Base-by-base conservation (phyloP, 2,888 invertebrate species). In the Epistrophella euchroma region DNA sequence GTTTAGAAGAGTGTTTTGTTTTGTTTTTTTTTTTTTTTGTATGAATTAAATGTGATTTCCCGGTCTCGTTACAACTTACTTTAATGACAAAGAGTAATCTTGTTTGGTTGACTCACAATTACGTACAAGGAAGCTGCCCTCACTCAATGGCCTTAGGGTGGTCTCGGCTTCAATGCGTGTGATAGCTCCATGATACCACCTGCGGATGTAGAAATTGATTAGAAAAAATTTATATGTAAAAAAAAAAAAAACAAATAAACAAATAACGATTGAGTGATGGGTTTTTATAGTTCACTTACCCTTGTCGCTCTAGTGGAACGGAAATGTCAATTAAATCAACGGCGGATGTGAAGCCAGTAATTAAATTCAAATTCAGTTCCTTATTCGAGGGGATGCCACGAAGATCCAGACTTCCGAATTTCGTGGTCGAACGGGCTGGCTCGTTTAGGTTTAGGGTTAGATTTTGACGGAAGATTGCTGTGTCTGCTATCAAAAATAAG, bases 181-280 rank as follows among this genome's bases (percentile, higher is more conserved):
- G 88, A 98, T 96, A 88, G 97, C 96, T 87, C 98, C 98, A 92
- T 98, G 98, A 93, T 98, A 99, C 98, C 98, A 99, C 89, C 97
- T 97, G 90, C 88, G 71, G 88, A 72, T 71, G 28, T 10, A 72
- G 55, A 68, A 78, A 76, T 80, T 80, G 70, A 80, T 77, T 86
- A 70, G 13, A 82, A 72, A 75, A 56, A 71, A 55, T 17, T 11
- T 37, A 40, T 35, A n/a, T n/a, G n/a, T n/a, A 22, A 32, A 13
- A 77, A 66, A 52, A 43, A 50, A n/a, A 58, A 60, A 15, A 82
- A 60, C 4, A 25, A 25, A 25, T 72, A 56, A 52, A 55, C 45
- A 35, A 62, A 28, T 25, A 62, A 52, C 25, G 55, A 40, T 77
- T 47, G 19, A 37, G 64, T 9, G 47, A 71, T 72, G 37, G 19